Conservation (phyloP, 2,113 vertebrate species). For the Chamaea fasciata region DNA sequence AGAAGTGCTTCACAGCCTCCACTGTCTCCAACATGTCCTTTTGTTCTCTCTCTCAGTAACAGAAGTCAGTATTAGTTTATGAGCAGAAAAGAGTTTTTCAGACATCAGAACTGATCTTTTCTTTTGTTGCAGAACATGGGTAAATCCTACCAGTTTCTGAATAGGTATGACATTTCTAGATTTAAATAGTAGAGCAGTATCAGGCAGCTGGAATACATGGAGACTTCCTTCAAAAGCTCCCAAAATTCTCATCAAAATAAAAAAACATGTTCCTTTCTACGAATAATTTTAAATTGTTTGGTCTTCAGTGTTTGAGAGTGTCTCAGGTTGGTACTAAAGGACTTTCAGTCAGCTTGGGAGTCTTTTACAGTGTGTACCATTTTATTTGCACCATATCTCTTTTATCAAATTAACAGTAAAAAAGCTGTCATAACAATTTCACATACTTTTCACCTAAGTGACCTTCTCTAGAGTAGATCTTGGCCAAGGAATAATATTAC, state of each 20-base stretch:
- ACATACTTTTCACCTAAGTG: slow-evolving; percentile 11
- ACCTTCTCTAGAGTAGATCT: not conserved
- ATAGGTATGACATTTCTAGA: not conserved
- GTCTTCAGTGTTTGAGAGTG: not conserved
- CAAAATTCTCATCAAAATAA: not conserved
- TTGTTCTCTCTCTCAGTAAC: not conserved
- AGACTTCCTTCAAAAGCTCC: not conserved
- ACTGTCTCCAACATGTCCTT: not conserved
- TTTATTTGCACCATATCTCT: slow-evolving; percentile 28
- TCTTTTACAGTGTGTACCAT: not conserved
- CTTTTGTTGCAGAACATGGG: not conserved
- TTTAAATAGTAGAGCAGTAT: not conserved
- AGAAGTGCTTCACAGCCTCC: not conserved
- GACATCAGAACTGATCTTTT: not conserved
- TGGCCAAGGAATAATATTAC: slow-evolving; percentile 3
- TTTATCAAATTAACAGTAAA: slow-evolving; percentile 47
- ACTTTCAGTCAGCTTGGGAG: not conserved
- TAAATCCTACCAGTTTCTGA: not conserved
- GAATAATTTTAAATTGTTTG: not conserved
- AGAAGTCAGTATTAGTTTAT: not conserved
- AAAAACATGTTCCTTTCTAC: not conserved
- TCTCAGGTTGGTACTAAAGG: not conserved
- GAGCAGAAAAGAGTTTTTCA: not conserved
- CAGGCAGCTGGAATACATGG: not conserved
- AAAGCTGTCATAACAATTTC: slow-evolving; percentile 31